These are phyloP conservation scores for Dendroctonus valens DNA, from an alignment of 1,140 invertebrate genomes.

Conservation along the genomic window DNA sequence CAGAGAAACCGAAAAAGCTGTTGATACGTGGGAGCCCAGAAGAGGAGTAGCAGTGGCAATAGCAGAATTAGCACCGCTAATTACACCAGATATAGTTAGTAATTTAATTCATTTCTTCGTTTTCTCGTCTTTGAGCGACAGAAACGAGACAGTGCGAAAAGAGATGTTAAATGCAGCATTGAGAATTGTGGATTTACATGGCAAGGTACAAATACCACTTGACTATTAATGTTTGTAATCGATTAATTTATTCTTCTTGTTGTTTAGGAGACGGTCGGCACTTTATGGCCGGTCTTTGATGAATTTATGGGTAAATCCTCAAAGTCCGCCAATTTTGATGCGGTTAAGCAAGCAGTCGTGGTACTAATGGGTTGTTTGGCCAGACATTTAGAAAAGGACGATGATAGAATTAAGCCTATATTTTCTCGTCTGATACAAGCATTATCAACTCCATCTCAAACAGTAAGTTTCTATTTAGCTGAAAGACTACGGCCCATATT, in stretches of 20 bases:
- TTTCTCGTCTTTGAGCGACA: constrained; percentile 80
- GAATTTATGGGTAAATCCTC: constrained; percentile 87
- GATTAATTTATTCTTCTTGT: not conserved
- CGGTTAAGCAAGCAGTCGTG: constrained; percentile 91
- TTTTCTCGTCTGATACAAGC: constrained; percentile 87
- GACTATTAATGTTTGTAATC: constrained; percentile 2
- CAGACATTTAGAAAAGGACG: constrained; percentile 88
- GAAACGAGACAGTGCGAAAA: constrained; percentile 81
- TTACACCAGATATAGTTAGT: constrained; percentile 67
- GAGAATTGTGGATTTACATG: constrained; percentile 86
- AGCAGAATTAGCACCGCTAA: constrained; percentile 67
- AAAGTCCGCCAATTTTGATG: constrained; percentile 87
- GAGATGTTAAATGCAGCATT: constrained; percentile 94
- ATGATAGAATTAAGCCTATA: constrained; percentile 87
- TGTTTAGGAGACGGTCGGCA: constrained; percentile 61
- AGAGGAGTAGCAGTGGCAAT: constrained; percentile 84
- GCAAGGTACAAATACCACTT: constrained; percentile 50
- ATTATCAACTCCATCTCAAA: constrained; percentile 93
- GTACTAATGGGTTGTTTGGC: constrained; percentile 96
- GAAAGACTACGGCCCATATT: too few relatives aligned
- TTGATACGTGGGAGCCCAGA: constrained; percentile 86
- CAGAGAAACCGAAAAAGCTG: constrained; percentile 77
- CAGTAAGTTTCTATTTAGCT: constrained; percentile 55
- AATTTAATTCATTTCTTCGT: constrained; percentile 83
- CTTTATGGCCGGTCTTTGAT: constrained; percentile 85